Percentiles rank a stretch among this genome's conserved stretches.
phyloP scores from a whole-genome alignment of 2,797 vertebrate genomes.

The Rhinella marina region DNA sequence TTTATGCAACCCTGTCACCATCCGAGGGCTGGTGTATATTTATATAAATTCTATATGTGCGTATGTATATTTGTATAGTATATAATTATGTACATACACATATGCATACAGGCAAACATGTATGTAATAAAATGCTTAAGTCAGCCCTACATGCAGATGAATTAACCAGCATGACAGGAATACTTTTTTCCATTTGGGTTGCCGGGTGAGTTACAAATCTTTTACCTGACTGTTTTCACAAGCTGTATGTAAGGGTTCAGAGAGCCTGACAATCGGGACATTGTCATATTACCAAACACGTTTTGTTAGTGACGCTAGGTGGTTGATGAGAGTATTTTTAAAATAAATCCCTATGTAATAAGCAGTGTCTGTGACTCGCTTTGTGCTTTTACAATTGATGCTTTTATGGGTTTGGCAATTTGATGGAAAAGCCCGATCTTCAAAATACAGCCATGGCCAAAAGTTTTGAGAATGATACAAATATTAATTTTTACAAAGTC shows the following conservation, averaged over 20 bases:
- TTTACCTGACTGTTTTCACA: slow-evolving; percentile 62
- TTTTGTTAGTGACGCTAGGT: slow-evolving; percentile 71
- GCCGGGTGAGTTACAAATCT: slow-evolving; percentile 62
- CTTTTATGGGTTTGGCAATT: background rate
- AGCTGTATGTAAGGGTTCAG: slow-evolving; percentile 67
- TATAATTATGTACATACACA: slow-evolving; percentile 51
- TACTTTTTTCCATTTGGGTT: slow-evolving; percentile 38
- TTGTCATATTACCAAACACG: slow-evolving; percentile 65
- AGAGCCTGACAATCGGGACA: slow-evolving; percentile 67
- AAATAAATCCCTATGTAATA: slow-evolving; percentile 65
- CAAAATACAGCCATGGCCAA: background rate
- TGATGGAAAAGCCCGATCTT: background rate
- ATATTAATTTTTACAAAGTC: no score
- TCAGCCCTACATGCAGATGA: slow-evolving; percentile 52
- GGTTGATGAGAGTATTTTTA: slow-evolving; percentile 70
- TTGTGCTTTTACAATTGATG: background rate
- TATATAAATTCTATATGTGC: slow-evolving; percentile 50
- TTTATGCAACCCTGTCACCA: slow-evolving; percentile 65
- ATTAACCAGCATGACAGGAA: slow-evolving; percentile 59
- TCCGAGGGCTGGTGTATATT: slow-evolving; percentile 58
- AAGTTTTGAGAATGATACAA: background rate
- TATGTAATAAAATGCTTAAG: slow-evolving; percentile 43
- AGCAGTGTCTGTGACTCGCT: slow-evolving; percentile 20
- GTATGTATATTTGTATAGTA: slow-evolving; percentile 57
- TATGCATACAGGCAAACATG: slow-evolving; percentile 52